Percentiles rank a stretch among this genome's conserved stretches.
Conservation (phyloP, 1,140 invertebrate species). For the Mesaphorura yosii region DNA sequence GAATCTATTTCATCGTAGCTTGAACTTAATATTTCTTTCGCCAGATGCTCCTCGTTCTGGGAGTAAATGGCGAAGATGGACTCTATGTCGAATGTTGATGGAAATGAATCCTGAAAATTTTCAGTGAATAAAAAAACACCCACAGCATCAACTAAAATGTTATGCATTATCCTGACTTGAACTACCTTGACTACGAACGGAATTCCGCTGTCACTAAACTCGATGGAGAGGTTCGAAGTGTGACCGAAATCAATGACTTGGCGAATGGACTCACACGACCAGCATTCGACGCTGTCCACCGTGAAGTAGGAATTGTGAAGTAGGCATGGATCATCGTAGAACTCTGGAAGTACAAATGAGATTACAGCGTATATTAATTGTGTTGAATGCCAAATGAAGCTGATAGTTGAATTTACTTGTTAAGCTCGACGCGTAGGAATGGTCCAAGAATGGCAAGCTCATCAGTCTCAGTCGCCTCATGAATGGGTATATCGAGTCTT, state of each 20-base stretch:
- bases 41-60: slow-evolving; percentile 7
- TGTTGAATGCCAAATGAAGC: not conserved
- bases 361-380: not conserved
- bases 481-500: slow-evolving; percentile 56
- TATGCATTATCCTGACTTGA: slow-evolving; percentile 1
- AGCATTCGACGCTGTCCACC: slow-evolving; percentile 58
- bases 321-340: slow-evolving; percentile 65
- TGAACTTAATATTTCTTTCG: slow-evolving; percentile 21
- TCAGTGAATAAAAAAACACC: no score
- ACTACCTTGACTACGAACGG: slow-evolving; percentile 38
- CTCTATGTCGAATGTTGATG: slow-evolving; percentile 27
- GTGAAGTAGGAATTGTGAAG: slow-evolving; percentile 62
- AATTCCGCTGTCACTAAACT: slow-evolving; percentile 36
- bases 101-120: slow-evolving; percentile 25
- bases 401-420: slow-evolving; percentile 41
- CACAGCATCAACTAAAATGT: no score
- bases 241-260: slow-evolving; percentile 44
- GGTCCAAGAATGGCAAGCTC: slow-evolving; percentile 51
- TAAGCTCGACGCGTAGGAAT: slow-evolving; percentile 47
- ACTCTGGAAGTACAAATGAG: slow-evolving; percentile 48
- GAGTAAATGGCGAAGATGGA: no score
- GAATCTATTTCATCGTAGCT: not conserved
- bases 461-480: slow-evolving; percentile 47
- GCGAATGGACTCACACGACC: slow-evolving; percentile 55
- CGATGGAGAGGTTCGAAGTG: slow-evolving; percentile 32